phyloP scores from a whole-genome alignment of 2,797 vertebrate genomes.

The Lepilemur septentrionalis region DNA sequence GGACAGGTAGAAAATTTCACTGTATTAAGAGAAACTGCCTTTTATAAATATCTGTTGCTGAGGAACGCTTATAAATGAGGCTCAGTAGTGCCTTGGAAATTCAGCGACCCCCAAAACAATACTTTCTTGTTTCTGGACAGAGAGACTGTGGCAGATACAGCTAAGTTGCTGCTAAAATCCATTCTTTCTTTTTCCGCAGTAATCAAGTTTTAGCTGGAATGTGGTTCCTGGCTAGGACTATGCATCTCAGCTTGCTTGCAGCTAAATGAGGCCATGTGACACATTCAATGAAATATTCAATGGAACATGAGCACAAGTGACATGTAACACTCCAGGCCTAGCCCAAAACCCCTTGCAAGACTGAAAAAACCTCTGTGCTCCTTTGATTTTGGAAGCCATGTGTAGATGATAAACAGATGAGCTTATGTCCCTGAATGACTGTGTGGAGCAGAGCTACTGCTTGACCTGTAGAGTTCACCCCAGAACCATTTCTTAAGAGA shows the following conservation, averaged over 20 bases:
- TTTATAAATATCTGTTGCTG: background rate
- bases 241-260: background rate
- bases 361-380: background rate
- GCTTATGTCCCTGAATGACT: background rate
- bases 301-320: background rate
- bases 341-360: background rate
- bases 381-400: background rate
- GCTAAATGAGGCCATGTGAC: background rate
- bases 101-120: background rate
- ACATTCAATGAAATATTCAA: conserved; percentile 14
- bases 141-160: background rate
- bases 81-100: background rate
- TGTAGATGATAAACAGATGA: background rate
- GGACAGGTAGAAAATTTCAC: background rate
- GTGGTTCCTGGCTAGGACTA: background rate
- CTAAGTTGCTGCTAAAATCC: background rate
- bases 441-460: background rate
- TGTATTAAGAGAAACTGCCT: background rate
- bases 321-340: background rate
- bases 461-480: background rate
- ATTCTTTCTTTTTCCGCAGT: background rate
- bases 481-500: background rate
- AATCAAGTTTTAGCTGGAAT: background rate
- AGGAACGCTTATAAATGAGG: background rate
- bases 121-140: background rate